Percentiles rank a stretch among this genome's conserved stretches.
Evolutionary conservation across 1,140 invertebrate species (phyloP).

Genomic region (Leptinotarsa defecta): DNA sequence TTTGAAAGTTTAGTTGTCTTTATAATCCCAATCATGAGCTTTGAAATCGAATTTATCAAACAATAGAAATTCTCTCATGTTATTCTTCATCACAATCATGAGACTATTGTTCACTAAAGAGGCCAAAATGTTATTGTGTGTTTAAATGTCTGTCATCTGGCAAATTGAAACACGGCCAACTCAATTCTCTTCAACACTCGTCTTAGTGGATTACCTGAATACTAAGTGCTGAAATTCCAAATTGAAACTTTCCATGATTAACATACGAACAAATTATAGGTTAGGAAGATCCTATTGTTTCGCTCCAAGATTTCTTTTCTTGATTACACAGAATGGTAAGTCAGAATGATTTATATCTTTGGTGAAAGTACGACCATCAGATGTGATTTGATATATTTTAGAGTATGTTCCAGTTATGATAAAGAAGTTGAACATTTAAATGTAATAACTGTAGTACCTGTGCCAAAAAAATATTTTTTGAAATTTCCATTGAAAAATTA

Average conservation of each 20-base stretch:
- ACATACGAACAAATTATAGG: background rate
- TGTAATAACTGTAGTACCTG: no score
- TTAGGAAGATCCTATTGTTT: background rate
- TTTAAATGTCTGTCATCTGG: constrained; percentile 13
- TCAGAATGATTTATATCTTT: background rate
- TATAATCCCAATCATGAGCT: background rate
- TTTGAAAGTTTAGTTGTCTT: constrained; percentile 7
- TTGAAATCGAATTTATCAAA: background rate
- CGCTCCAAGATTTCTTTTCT: background rate
- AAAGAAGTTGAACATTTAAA: no score
- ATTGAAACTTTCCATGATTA: constrained; percentile 13
- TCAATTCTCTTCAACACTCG: constrained; percentile 1
- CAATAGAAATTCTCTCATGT: constrained; percentile 3
- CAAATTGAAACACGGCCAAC: background rate
- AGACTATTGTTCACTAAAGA: constrained; percentile 23
- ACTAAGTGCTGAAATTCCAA: background rate
- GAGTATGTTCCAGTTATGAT: no score
- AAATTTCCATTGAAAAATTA: no score
- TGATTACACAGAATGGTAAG: background rate
- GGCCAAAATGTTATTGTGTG: constrained; percentile 25
- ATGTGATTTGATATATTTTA: background rate
- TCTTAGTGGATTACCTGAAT: background rate
- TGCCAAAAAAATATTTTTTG: no score
- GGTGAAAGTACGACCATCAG: background rate
- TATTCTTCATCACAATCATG: background rate